These are phyloP conservation scores for Andrena trimmerana DNA, from an alignment of 2,888 invertebrate genomes.

Conservation along the genomic window DNA sequence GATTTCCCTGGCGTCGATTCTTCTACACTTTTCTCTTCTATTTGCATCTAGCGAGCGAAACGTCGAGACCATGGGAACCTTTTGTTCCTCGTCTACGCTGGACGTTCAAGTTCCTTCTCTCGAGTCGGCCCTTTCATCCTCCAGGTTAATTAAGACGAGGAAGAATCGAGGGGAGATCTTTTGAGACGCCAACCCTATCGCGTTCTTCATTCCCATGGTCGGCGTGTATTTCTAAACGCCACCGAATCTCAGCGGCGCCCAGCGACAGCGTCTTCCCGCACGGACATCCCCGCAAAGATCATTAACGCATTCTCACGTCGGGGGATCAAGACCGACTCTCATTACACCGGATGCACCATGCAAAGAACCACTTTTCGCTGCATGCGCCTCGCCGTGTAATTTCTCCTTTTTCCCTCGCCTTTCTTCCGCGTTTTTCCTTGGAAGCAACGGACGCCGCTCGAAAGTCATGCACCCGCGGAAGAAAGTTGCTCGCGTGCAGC, in stretches of 20 bases:
- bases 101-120: conserved; percentile 12
- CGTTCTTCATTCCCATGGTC: not conserved
- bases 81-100: not conserved
- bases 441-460: conserved; percentile 13
- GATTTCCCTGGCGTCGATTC: conserved; percentile 46
- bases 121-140: not conserved
- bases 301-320: conserved; percentile 57
- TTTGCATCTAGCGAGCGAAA: not conserved
- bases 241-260: not conserved
- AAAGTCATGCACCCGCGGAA: conserved; percentile 21
- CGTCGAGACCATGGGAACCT: not conserved
- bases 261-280: not conserved
- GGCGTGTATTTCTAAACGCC: conserved; percentile 22
- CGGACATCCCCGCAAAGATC: conserved; percentile 32
- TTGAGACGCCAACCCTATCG: not conserved
- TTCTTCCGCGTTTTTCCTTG: conserved; percentile 36
- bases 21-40: conserved; percentile 15
- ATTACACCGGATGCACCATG: conserved; percentile 57
- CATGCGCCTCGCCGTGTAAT: conserved; percentile 32
- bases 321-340: conserved; percentile 62
- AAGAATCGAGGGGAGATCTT: conserved; percentile 15
- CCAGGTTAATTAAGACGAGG: conserved; percentile 24
- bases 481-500: not conserved
- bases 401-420: conserved; percentile 24
- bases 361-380: conserved; percentile 68